A percentile compares a stretch with the other conserved stretches of the same genome.
phyloP scores from a whole-genome alignment of 1,140 invertebrate species.

The Drosophila pandora region DNA sequence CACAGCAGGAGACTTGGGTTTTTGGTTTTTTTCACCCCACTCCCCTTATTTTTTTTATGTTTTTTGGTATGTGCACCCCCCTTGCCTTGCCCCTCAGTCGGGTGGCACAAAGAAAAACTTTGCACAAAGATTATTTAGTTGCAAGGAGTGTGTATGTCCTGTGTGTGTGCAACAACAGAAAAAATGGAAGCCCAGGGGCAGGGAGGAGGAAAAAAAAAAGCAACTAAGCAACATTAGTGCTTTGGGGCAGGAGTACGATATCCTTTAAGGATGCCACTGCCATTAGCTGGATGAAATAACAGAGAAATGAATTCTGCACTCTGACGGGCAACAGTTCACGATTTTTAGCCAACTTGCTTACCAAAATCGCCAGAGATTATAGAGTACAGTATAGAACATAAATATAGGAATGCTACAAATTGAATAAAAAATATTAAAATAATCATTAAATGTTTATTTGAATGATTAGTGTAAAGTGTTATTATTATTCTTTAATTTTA shows the following conservation, averaged over 20 bases:
- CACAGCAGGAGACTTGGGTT: conserved; percentile 26
- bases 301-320: conserved; percentile 6
- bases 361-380: conserved; percentile 2
- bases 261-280: neutral
- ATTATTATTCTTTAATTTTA: too few species aligned
- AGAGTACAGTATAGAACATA: neutral
- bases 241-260: neutral
- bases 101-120: conserved; percentile 62
- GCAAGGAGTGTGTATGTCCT: conserved; percentile 3
- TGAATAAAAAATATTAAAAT: neutral
- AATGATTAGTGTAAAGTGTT: too few species aligned
- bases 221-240: conserved; percentile 14
- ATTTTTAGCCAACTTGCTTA: conserved; percentile 9
- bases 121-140: conserved; percentile 69
- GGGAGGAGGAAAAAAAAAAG: neutral
- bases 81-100: neutral
- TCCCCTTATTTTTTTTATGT: neutral
- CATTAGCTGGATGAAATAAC: conserved; percentile 10
- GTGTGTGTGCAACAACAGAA: conserved; percentile 4
- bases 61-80: neutral
- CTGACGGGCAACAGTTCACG: neutral
- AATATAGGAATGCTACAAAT: neutral
- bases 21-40: conserved; percentile 18
- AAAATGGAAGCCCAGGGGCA: neutral
- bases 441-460: too few species aligned